Conservation (phyloP, 2,113 vertebrate genomes). For the Sprattus sprattus region DNA sequence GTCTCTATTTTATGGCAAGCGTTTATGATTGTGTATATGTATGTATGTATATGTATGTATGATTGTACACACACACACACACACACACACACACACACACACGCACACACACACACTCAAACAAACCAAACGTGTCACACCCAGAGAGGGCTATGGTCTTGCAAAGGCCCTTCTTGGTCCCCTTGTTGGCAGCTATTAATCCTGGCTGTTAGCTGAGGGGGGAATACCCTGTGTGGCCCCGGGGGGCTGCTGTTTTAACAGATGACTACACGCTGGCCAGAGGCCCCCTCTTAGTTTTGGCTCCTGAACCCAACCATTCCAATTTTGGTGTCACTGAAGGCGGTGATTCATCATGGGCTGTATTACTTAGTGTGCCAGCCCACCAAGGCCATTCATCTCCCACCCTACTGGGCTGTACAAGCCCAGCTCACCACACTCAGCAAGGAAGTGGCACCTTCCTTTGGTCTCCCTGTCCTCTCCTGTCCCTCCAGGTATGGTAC, state of each 20-base stretch:
- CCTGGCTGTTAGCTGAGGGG: constrained; percentile 57
- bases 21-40: not conserved
- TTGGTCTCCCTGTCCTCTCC: not conserved
- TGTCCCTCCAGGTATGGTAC: not conserved
- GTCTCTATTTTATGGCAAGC: not conserved
- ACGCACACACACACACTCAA: not conserved
- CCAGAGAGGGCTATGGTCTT: constrained; percentile 47
- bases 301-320: constrained; percentile 64
- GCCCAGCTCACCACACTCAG: not conserved
- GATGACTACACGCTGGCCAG: constrained; percentile 62
- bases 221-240: constrained; percentile 59
- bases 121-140: not conserved
- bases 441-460: not conserved
- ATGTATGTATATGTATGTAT: not conserved
- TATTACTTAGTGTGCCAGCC: constrained; percentile 70
- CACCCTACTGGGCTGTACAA: constrained; percentile 57
- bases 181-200: constrained; percentile 67
- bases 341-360: constrained; percentile 66
- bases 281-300: constrained; percentile 49
- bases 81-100: not conserved
- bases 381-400: constrained; percentile 71
- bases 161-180: constrained; percentile 36
- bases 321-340: constrained; percentile 68
- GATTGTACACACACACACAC: not conserved
- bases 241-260: constrained; percentile 63